Conservation (phyloP, 2,888 invertebrate species). For the Nemurella pictetii region DNA sequence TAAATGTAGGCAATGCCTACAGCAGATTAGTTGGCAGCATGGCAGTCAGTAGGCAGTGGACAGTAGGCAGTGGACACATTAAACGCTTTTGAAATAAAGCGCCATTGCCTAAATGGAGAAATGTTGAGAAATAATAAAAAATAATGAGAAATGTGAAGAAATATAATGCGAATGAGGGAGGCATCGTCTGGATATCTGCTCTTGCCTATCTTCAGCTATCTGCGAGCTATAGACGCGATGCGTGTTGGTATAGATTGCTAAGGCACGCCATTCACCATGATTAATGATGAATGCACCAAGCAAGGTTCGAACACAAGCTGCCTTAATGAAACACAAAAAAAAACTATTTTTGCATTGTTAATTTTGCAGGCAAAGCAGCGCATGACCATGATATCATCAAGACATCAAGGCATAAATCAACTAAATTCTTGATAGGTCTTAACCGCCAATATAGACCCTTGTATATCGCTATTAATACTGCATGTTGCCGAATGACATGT, state of each 20-base stretch:
- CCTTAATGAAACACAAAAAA: not conserved
- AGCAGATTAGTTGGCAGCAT: too few species aligned
- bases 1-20: too few species aligned
- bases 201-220: not conserved
- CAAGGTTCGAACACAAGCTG: not conserved
- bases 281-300: not conserved
- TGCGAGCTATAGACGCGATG: not conserved
- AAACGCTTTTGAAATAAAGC: too few species aligned
- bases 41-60: too few species aligned
- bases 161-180: too few species aligned
- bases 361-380: not conserved
- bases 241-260: not conserved
- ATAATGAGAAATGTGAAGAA: too few species aligned
- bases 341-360: not conserved
- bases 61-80: too few species aligned
- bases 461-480: not conserved
- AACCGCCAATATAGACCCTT: not conserved
- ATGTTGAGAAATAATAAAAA: too few species aligned
- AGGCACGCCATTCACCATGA: not conserved
- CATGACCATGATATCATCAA: not conserved
- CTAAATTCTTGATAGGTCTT: not conserved
- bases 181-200: too few species aligned
- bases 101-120: too few species aligned
- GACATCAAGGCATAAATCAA: constrained; percentile 16
- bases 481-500: not conserved